Base-by-base conservation (phyloP, 2,113 vertebrate species). In the Elephantulus edwardii region DNA sequence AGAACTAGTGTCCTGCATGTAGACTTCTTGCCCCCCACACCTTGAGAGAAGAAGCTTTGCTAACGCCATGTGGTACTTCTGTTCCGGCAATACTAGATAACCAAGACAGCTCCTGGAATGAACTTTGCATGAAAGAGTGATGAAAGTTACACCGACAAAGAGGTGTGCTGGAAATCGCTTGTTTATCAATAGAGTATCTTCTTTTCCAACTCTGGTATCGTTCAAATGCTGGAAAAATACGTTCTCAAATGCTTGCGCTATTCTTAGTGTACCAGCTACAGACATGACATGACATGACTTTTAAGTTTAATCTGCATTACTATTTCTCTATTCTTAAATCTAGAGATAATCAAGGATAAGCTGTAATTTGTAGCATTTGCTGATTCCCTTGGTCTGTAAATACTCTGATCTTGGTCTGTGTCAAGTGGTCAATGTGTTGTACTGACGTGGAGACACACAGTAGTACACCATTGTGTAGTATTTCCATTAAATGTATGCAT, bases 181-280 rank as follows among this genome's bases (percentile, higher is more conserved):
- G 19, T 64, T 90, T 64, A 14, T 58, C 38, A 42, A 5, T 70
- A 46, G 6, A 88, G 7, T 76, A 81, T 42, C 35, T n/a, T 42
- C 35, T n/a, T 81, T 38, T 79, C 40, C n/a, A 19, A 85, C 80
- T 79, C 20, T 22, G 42, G 30, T 24, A 35, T 0, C 86, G 86
- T 93, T 91, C 4, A 3, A 75, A 58, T 89, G 64, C 60, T 76
- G 10, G 5, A 71, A 90, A 68, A 70, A 11, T 68, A 52, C 90
- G 60, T 87, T 17, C 50, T 83, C 19, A 38, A 35, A n/a, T 81
- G 48, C 60, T 60, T 71, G n/a, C 90, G 38, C 71, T 48, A 1
- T 44, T 91, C 56, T 44, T 22, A 80, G 16, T 54, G 0, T 72
- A 30, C 33, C 4, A 38, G 71, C 58, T 46, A 24, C 8, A 76